Percentiles rank a stretch among this genome's conserved stretches.
phyloP scores from a whole-genome alignment of 2,113 vertebrate genomes.

The Perca fluviatilis region DNA sequence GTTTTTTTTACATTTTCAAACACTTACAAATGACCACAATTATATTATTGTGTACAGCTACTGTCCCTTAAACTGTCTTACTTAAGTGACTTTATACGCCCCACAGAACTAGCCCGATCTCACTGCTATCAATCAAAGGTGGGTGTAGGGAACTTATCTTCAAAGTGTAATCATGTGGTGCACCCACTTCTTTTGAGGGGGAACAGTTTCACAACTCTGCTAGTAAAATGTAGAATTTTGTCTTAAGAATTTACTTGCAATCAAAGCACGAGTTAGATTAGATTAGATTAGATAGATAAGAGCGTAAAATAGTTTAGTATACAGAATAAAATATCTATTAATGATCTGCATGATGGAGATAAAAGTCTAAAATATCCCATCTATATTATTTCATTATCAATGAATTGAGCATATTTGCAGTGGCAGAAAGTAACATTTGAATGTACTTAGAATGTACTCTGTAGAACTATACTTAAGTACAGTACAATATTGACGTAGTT shows the following conservation, averaged over 20 bases:
- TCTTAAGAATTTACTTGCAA: not conserved
- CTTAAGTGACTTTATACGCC: not conserved
- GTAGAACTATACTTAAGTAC: not conserved
- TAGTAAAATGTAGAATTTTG: not conserved
- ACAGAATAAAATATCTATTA: not conserved
- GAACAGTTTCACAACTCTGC: conserved; percentile 7
- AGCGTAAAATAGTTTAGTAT: too few relatives aligned
- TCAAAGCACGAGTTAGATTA: not conserved
- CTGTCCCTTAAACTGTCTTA: not conserved
- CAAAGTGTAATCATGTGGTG: not conserved
- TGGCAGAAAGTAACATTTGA: not conserved
- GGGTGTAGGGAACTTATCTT: not conserved
- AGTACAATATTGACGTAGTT: not conserved
- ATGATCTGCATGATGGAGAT: not conserved
- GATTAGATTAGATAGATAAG: not conserved
- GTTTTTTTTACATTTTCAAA: not conserved
- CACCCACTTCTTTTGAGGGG: conserved; percentile 7
- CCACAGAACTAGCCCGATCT: not conserved
- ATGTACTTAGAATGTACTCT: not conserved
- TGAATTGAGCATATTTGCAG: not conserved
- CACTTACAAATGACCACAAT: too few relatives aligned
- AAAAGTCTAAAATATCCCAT: too few relatives aligned
- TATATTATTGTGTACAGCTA: not conserved
- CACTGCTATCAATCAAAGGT: not conserved
- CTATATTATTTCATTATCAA: not conserved